Evolutionary conservation across 2,113 vertebrate species (phyloP).

Genomic region (Cottus gobio): DNA sequence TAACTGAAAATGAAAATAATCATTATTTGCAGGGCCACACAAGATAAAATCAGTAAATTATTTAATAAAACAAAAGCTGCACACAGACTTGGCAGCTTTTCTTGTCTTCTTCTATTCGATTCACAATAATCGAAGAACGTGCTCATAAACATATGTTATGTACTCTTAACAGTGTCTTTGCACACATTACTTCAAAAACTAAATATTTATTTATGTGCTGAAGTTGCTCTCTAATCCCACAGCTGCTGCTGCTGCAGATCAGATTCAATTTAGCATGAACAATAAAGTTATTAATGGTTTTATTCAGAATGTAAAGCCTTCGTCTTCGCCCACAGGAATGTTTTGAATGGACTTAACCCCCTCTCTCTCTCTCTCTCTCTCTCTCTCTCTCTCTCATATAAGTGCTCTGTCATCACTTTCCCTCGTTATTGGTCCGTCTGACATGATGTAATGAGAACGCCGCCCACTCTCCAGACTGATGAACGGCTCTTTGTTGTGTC

Average conservation of each 20-base stretch:
- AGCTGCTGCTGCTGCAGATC: conserved; percentile 16
- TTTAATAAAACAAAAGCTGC: no score
- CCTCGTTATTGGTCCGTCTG: conserved; percentile 22
- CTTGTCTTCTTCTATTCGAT: not conserved
- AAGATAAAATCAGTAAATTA: not conserved
- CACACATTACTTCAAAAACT: not conserved
- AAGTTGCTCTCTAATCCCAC: conserved; percentile 20
- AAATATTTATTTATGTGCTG: not conserved
- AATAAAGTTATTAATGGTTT: conserved; percentile 61
- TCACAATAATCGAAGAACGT: not conserved
- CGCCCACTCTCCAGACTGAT: conserved; percentile 37
- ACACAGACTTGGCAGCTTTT: no score
- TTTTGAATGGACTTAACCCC: conserved; percentile 37
- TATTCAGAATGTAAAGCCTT: conserved; percentile 34
- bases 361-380: not conserved
- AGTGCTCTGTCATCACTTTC: conserved; percentile 48
- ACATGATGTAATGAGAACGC: conserved; percentile 42
- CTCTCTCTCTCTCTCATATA: not conserved
- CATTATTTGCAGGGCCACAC: not conserved
- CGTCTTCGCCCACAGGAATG: conserved; percentile 38
- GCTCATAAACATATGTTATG: not conserved
- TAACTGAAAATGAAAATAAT: not conserved
- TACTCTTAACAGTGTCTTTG: not conserved
- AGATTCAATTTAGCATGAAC: conserved; percentile 54
- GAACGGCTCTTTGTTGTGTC: conserved; percentile 10